Base-by-base conservation (phyloP, 2,888 invertebrate genomes). In the Perithous albicinctus region DNA sequence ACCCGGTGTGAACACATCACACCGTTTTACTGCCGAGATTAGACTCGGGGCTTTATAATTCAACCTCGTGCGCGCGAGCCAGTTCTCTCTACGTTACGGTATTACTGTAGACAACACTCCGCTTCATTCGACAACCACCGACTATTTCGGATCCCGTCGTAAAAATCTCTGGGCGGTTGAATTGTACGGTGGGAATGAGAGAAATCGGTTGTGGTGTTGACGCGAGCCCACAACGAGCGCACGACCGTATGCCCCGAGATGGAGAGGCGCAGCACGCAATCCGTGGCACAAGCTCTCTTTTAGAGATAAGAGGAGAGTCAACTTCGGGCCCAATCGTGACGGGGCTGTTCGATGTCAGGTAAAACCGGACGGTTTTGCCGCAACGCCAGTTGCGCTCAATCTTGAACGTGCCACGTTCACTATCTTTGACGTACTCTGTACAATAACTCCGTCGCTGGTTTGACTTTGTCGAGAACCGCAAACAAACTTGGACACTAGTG, bases 1-100 rank as follows among this genome's bases (percentile, higher is more conserved):
- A 46, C 38, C 38, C 85, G 87, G 91, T 88, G 89, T 89, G 90
- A 90, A 89, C 88, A 90, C 87, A 89, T 90, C 89, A 87, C 89
- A 87, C 88, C 87, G 86, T 89, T 90, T 90, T 89, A 90, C 80
- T 84, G 80, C 83, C 85, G 86, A 78, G 80, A 86, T 84, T 84
- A 84, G 81, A 67, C 66, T 43, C 61, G 64, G 23, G 69, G 73
- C 70, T 80, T 78, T 78, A 72, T 73, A 80, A 82, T 81, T 64
- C 64, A 59, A 61, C 5, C 32, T 32, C 56, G 26, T 41, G 7
- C 15, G 15, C 29, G 51, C 41, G 38, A 3, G 20, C 0, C 7
- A 8, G 61, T 20, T 38, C 18, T 38, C 18, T 38, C 7, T 26
- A 26, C 23, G 59, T 38, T 59, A 12, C 15, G 6, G 3, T 23